Percentiles rank a stretch among this genome's conserved stretches.
Evolutionary conservation across 2,888 invertebrate genomes (phyloP).

Genomic region (Protodeltote pygarga): DNA sequence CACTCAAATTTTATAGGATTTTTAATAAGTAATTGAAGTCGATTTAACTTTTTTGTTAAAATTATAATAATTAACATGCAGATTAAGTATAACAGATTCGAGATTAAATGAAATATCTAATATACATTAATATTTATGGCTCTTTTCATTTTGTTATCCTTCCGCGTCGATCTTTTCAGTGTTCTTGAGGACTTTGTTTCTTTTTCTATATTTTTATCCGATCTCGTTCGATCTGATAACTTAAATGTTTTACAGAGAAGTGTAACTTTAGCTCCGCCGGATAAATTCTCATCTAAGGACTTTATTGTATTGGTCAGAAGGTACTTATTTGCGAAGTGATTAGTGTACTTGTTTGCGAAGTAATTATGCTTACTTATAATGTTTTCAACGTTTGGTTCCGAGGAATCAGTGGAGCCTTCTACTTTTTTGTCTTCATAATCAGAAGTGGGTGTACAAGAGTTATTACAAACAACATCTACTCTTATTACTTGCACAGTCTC

Average conservation of each 20-base stretch:
- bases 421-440: conserved; percentile 60
- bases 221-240: conserved; percentile 62
- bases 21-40: no score
- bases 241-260: conserved; percentile 80
- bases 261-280: conserved; percentile 78
- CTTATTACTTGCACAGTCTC: conserved; percentile 82
- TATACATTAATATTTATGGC: no score
- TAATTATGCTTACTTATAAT: conserved; percentile 58
- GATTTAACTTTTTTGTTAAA: no score
- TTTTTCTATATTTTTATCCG: conserved; percentile 41
- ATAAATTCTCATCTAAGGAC: conserved; percentile 72
- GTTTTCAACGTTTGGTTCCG: conserved; percentile 47
- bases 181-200: conserved; percentile 23
- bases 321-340: conserved; percentile 72
- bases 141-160: conserved; percentile 25
- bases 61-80: no score
- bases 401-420: conserved; percentile 26
- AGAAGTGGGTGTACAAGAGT: conserved; percentile 57
- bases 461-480: conserved; percentile 81
- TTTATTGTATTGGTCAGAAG: conserved; percentile 76
- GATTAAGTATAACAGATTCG: no score
- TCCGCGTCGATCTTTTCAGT: conserved; percentile 26
- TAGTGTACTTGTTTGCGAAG: conserved; percentile 68
- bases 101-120: no score
- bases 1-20: no score